Evolutionary conservation across 2,888 invertebrate species (phyloP), one percentile per base, ranked within the genome.

Genomic region (Cerastoderma edule): DNA sequence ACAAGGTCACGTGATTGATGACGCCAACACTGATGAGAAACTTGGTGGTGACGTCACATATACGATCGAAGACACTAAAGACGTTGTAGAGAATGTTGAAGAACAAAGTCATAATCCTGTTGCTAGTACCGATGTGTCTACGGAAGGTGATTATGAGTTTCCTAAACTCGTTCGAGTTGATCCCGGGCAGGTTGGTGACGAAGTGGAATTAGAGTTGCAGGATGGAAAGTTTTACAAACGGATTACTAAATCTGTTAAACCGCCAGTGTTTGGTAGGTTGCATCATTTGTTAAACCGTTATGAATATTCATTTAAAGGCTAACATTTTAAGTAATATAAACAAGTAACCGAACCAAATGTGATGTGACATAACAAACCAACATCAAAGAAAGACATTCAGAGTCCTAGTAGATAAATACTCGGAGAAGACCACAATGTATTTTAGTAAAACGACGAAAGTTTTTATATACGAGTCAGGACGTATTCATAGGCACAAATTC

Each of bases 131-230:
- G 39, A 10, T 46, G 5, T 46, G 2, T 16, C 2, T 46, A 46
- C 1, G n/a, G 46, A 46, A 46, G 53, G n/a, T 35, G 60, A 24
- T 28, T 67, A 33, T 35, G 69, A 72, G 44, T 72, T 75, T 54
- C 78, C 78, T 4, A 50, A 28, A 24, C 35, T 78, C 22, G 39
- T 35, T 19, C 63, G 53, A 44, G 32, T 78, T 6, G 72, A 75
- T 53, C 78, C 78, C 4, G 78, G 78, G 16, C 27, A 65, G 22
- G 75, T 78, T 8, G 72, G 75, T 2, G 71, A 75, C n/a, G 72
- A 35, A 5, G 68, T 65, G 10, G 65, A 68, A 24, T 16, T 78
- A 8, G 75, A 75, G 30, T 28, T 78, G 22, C 44, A 75, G 35
- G 60, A 67, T 27, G 78, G 72, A 16, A 13, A 44, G 6, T 24